Base-by-base conservation (phyloP, 2,797 vertebrate genomes). In the Falco columbarius region DNA sequence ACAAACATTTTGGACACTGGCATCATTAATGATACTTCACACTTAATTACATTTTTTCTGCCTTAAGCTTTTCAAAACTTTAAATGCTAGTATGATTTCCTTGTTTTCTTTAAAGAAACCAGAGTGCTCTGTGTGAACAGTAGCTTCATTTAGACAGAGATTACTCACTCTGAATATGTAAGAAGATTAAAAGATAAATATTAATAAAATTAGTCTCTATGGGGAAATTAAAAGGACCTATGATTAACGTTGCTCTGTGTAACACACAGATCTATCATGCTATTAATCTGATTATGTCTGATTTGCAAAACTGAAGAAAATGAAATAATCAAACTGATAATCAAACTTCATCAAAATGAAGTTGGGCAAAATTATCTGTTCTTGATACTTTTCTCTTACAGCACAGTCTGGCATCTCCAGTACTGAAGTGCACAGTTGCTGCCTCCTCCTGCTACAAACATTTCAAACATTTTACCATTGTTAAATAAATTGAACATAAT, bases 181-280 rank as follows among this genome's bases (percentile, higher is more conserved):
- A 80, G 32, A 79, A 92, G n/a, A 88, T 91, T 55, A 59, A n/a
- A 85, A 90, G 51, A 93, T 90, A 88, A 95, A 91, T 96, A 97
- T 95, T 91, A 92, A 89, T 93, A 95, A 86, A 56, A 90, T 93
- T 91, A 92, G 42, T 66, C 54, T 93, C 56, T 82, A 79, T n/a
- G 55, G 56, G 51, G 65, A 91, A 93, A 93, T 77, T 67, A 74
- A 90, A 95, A 91, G 55, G 54, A 87, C 44, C 65, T 81, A 85
- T 54, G 58, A 96, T 91, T 81, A 87, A 73, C 1, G 0, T 63
- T 70, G 65, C 73, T 40, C 29, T 81, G 42, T 81, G 79, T 89
- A 95, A 75, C 23, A 81, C 73, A 75, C 14, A 80, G 56, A 63
- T 90, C 51, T 73, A 56, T 34, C 73, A 58, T 0, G 2, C 32